Percentiles rank a stretch among this genome's conserved stretches.
Evolutionary conservation across 2,113 vertebrate genomes (phyloP).

Genomic region (Cryptotis parvus): DNA sequence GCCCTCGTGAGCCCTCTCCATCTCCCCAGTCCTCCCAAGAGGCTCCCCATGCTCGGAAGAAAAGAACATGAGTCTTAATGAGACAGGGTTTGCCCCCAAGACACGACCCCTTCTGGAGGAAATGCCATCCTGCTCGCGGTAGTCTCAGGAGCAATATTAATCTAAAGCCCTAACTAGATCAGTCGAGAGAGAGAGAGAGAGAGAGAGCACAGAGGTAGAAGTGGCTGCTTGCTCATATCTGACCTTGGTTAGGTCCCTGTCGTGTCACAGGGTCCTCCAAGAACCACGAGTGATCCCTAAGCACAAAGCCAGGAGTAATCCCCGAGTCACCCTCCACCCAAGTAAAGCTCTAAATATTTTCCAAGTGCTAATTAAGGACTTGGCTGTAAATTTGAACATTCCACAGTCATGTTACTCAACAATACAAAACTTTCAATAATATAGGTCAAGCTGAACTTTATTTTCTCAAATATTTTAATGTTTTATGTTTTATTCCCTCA

Average conservation of each 20-base stretch:
- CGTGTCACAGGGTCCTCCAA: no score
- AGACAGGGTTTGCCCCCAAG: constrained; percentile 17
- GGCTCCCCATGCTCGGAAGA: neutral
- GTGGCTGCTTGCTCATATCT: no score
- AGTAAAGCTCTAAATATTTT: neutral
- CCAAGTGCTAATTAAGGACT: neutral
- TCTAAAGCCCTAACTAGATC: no score
- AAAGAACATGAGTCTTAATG: constrained; percentile 23
- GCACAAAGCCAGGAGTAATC: no score
- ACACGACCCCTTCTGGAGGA: constrained; percentile 8
- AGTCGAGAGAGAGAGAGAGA: no score
- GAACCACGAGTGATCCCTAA: no score
- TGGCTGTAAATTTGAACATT: neutral
- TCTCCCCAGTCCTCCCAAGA: neutral
- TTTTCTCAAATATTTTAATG: constrained; percentile 25
- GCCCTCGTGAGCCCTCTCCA: neutral
- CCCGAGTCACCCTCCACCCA: no score
- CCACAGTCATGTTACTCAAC: neutral
- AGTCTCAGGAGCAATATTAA: neutral
- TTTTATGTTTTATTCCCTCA: no score
- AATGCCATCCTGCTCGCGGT: constrained; percentile 1
- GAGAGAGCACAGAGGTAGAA: no score
- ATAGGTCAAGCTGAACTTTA: constrained; percentile 6
- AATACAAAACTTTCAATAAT: neutral
- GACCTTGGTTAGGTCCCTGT: no score